A percentile compares a stretch with the other conserved stretches of the same genome.
phyloP scores from a whole-genome alignment of 2,113 vertebrate genomes.

The Anhinga anhinga region DNA sequence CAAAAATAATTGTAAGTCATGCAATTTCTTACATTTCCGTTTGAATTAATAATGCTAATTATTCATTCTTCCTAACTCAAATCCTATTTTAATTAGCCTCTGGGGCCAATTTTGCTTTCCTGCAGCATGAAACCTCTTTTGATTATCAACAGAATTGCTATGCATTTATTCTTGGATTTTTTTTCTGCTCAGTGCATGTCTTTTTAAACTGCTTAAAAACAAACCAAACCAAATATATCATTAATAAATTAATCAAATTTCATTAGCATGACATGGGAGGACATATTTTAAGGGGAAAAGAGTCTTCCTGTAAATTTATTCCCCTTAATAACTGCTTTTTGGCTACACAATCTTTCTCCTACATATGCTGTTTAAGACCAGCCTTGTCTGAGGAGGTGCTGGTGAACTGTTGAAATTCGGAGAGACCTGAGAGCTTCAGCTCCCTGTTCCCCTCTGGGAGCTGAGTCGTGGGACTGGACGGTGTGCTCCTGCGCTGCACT shows the following conservation, averaged over 20 bases:
- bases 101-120: constrained; percentile 40
- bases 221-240: neutral
- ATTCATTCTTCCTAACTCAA: constrained; percentile 45
- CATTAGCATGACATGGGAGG: neutral
- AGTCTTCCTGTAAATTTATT: neutral
- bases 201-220: constrained; percentile 12
- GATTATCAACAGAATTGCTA: constrained; percentile 21
- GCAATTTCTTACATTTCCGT: neutral
- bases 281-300: neutral
- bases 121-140: constrained; percentile 37
- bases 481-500: rapidly evolving
- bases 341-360: neutral
- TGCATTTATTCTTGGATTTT: neutral
- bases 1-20: neutral
- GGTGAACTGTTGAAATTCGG: neutral
- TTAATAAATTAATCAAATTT: constrained; percentile 44
- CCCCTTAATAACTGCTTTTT: neutral
- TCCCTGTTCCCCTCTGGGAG: neutral
- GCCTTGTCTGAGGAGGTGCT: neutral
- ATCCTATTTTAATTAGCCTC: constrained; percentile 31
- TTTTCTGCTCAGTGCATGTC: neutral
- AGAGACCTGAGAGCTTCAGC: neutral
- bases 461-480: rapidly evolving
- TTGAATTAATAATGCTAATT: constrained; percentile 38
- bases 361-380: neutral